Percentiles rank a stretch among this genome's conserved stretches.
These are phyloP conservation scores for Amitus sp. DNA, from an alignment of 2,888 invertebrate genomes.

Conservation along the genomic window DNA sequence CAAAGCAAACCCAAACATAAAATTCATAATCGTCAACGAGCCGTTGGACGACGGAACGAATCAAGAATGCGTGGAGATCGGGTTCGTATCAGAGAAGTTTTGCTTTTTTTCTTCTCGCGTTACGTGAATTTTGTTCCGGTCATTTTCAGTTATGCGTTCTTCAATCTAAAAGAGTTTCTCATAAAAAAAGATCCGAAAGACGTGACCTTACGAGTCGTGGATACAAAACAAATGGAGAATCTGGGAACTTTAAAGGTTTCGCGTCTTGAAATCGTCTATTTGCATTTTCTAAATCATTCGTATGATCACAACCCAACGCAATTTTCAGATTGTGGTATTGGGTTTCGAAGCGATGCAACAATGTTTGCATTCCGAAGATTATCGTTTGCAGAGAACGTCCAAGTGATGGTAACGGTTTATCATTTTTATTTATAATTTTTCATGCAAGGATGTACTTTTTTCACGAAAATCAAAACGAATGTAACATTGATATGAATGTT, in stretches of 20 bases:
- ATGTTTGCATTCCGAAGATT: slow-evolving; percentile 7
- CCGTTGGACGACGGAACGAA: slow-evolving; percentile 50
- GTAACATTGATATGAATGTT: too few relatives aligned
- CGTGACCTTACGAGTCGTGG: slow-evolving; percentile 44
- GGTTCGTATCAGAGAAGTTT: too few relatives aligned
- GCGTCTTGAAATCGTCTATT: too few relatives aligned
- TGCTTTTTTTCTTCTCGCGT: background rate
- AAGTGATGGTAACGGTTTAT: too few relatives aligned
- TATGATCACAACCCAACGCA: background rate
- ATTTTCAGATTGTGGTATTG: slow-evolving; percentile 14
- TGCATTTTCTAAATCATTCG: too few relatives aligned
- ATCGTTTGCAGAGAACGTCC: too few relatives aligned
- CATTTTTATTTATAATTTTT: too few relatives aligned
- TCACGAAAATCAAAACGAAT: too few relatives aligned
- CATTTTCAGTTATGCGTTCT: slow-evolving; percentile 49
- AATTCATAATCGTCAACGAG: slow-evolving; percentile 54
- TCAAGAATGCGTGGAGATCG: slow-evolving; percentile 56
- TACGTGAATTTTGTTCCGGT: background rate
- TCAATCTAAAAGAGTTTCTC: slow-evolving; percentile 52
- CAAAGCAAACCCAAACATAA: slow-evolving; percentile 45
- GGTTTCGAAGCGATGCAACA: slow-evolving; percentile 19
- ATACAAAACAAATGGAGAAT: slow-evolving; percentile 35
- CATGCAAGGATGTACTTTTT: too few relatives aligned
- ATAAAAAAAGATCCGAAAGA: slow-evolving; percentile 35
- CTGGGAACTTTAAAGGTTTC: slow-evolving; percentile 53